phyloP scores from a whole-genome alignment of 2,797 vertebrate genomes.

The Danio albolineatus region DNA sequence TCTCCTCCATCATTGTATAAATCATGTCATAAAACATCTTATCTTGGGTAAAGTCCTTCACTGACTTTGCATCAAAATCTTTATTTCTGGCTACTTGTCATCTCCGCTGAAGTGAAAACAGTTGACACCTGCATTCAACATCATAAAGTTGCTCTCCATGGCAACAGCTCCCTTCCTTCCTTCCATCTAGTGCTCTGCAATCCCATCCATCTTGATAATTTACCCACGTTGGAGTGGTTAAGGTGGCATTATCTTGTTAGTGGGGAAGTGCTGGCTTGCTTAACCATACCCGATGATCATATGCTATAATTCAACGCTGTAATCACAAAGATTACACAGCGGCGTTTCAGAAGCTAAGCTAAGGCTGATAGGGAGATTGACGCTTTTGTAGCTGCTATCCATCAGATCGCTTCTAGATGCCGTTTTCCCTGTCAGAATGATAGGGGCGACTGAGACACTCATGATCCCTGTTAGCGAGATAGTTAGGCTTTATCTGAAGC shows the following conservation, averaged over 20 bases:
- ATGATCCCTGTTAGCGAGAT: slow-evolving; percentile 27
- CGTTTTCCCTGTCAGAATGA: slow-evolving; percentile 26
- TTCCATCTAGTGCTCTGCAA: slow-evolving; percentile 48
- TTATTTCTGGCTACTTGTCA: slow-evolving; percentile 48
- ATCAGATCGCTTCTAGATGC: slow-evolving; percentile 37
- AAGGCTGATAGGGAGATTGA: slow-evolving; percentile 8
- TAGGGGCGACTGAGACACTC: slow-evolving; percentile 18
- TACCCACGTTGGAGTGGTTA: slow-evolving; percentile 54
- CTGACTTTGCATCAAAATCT: slow-evolving; percentile 55
- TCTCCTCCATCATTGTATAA: slow-evolving; percentile 51
- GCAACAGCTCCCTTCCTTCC: slow-evolving; percentile 56
- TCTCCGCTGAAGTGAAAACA: slow-evolving; percentile 50
- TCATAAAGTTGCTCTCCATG: slow-evolving; percentile 59
- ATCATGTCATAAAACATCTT: slow-evolving; percentile 53
- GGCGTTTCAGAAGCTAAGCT: slow-evolving; percentile 41
- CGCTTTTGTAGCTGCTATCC: slow-evolving; percentile 11
- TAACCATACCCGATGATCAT: slow-evolving; percentile 42
- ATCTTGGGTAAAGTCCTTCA: slow-evolving; percentile 38
- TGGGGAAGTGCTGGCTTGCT: slow-evolving; percentile 48
- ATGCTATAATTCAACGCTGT: slow-evolving; percentile 46
- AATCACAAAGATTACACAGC: slow-evolving; percentile 51
- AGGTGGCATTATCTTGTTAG: slow-evolving; percentile 59
- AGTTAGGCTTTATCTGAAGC: slow-evolving; percentile 51
- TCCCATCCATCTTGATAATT: slow-evolving; percentile 61
- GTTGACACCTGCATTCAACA: slow-evolving; percentile 55